Conservation (phyloP, 2,888 invertebrate genomes). For the Sarcophaga carnaria region DNA sequence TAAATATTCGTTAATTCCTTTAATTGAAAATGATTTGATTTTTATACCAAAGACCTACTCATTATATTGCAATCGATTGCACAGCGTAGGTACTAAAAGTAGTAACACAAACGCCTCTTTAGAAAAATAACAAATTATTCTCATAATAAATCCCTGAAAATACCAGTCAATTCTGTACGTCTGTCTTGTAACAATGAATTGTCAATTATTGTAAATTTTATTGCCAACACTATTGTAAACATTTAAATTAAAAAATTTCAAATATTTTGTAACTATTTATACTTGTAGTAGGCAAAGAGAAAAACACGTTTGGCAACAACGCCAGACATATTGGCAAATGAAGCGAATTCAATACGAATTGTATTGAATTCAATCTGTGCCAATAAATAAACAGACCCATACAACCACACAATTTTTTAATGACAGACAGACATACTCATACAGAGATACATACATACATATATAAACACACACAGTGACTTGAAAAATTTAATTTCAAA, state of each 20-base stretch:
- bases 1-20: no score
- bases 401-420: constrained; percentile 15
- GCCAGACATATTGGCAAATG: constrained; percentile 66
- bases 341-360: constrained; percentile 24
- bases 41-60: no score
- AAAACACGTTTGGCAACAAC: constrained; percentile 58
- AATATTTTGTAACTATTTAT: background rate
- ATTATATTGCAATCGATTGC: no score
- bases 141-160: background rate
- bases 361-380: constrained; percentile 26
- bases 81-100: no score
- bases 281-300: background rate
- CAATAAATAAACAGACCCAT: constrained; percentile 51
- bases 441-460: background rate
- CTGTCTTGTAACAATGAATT: constrained; percentile 5
- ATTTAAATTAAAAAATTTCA: background rate
- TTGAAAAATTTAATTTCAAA: background rate
- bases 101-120: background rate
- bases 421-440: background rate
- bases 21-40: no score
- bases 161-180: background rate
- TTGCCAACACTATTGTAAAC: background rate
- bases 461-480: no score
- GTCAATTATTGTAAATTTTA: constrained; percentile 11
- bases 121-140: background rate